Evolutionary conservation across 2,888 invertebrate genomes (phyloP).

Genomic region (Ligdia adustata): DNA sequence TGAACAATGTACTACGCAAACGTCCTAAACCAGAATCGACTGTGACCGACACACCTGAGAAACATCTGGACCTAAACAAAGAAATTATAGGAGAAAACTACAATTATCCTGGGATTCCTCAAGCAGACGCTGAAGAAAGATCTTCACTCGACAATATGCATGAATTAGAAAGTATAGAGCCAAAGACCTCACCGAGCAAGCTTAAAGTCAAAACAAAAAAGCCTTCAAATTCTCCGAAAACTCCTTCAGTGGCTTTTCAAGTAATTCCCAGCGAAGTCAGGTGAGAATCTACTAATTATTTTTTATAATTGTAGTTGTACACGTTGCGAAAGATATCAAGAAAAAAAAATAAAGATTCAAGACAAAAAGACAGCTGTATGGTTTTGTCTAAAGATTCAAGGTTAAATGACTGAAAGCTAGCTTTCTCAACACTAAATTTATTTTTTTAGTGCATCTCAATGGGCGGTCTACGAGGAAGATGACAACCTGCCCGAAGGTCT

Average conservation of each 20-base stretch:
- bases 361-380: too few relatives aligned
- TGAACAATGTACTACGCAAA: conserved; percentile 62
- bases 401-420: too few relatives aligned
- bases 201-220: conserved; percentile 49
- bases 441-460: conserved; percentile 69
- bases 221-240: conserved; percentile 59
- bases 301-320: background rate
- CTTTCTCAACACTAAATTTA: too few relatives aligned
- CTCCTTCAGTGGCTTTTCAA: conserved; percentile 75
- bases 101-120: conserved; percentile 48
- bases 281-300: conserved; percentile 46
- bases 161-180: conserved; percentile 53
- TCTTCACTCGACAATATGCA: conserved; percentile 60
- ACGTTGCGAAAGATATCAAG: background rate
- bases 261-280: conserved; percentile 79
- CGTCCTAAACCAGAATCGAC: conserved; percentile 26
- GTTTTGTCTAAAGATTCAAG: too few relatives aligned
- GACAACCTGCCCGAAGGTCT: conserved; percentile 55
- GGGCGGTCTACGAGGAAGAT: conserved; percentile 77
- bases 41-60: conserved; percentile 18
- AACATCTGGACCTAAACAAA: conserved; percentile 33
- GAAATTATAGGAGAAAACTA: conserved; percentile 47
- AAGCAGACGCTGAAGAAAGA: conserved; percentile 60
- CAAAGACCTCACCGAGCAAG: conserved; percentile 44
- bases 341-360: too few relatives aligned